Conservation (phyloP, 1,140 invertebrate genomes). For the Polyergus mexicanus region DNA sequence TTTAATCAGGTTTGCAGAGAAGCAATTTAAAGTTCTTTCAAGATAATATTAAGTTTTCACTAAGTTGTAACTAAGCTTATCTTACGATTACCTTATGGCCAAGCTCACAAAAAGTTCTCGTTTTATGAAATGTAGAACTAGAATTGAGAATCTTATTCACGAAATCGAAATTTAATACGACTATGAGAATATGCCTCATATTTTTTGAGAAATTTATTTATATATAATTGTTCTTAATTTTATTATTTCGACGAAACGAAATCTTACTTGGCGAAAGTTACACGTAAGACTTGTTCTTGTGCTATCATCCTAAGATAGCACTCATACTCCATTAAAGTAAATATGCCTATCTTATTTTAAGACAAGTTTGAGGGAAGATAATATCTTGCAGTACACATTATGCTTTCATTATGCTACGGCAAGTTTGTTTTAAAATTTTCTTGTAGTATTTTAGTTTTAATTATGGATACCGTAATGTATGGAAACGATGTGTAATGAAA, state of each 20-base stretch:
- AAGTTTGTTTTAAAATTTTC: constrained; percentile 16
- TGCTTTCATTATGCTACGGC: background rate
- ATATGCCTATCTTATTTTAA: constrained; percentile 37
- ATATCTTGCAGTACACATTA: constrained; percentile 16
- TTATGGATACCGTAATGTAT: background rate
- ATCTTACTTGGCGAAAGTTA: background rate
- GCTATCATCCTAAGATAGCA: constrained; percentile 16
- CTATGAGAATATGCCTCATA: background rate
- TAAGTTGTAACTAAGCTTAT: constrained; percentile 12
- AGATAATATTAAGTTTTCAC: constrained; percentile 38
- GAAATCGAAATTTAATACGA: background rate
- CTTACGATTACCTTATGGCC: background rate
- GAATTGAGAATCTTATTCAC: constrained; percentile 10
- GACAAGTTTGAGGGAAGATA: constrained; percentile 4
- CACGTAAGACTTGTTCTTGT: background rate
- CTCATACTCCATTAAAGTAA: constrained; percentile 13
- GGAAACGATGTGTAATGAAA: background rate
- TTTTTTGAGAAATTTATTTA: background rate
- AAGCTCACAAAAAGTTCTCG: constrained; percentile 9
- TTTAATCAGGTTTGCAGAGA: background rate
- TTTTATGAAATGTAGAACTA: background rate
- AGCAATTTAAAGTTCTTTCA: background rate
- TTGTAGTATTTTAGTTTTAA: background rate
- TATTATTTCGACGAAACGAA: background rate
- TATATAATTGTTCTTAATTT: constrained; percentile 17